Conservation (phyloP, 2,888 invertebrate genomes). For the Eledone cirrhosa region DNA sequence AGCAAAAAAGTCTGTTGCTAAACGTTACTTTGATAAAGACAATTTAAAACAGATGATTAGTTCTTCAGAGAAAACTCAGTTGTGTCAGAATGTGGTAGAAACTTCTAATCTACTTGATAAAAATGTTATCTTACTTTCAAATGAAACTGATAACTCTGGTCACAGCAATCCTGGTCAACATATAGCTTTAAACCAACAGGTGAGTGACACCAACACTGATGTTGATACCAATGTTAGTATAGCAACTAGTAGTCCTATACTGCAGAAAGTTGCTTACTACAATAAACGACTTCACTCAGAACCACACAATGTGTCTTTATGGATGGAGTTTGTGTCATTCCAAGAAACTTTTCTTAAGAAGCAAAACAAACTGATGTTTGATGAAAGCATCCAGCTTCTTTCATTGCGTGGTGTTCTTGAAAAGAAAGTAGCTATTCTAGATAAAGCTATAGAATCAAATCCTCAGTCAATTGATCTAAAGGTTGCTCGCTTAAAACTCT, state of each 20-base stretch:
- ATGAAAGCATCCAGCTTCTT: constrained; percentile 30
- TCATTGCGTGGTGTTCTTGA: constrained; percentile 55
- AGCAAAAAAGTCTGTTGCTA: constrained; percentile 33
- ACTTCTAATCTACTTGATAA: constrained; percentile 29
- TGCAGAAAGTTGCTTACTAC: constrained; percentile 48
- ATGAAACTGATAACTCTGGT: constrained; percentile 36
- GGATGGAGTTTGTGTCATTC: constrained; percentile 68
- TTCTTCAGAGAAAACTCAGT: not conserved
- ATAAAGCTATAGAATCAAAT: constrained; percentile 66
- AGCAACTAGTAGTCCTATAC: constrained; percentile 26
- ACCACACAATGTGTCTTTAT: constrained; percentile 62
- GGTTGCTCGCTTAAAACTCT: constrained; percentile 61
- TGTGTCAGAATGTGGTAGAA: not conserved
- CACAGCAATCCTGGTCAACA: constrained; percentile 51
- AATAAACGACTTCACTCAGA: constrained; percentile 62
- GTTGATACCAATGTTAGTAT: not conserved
- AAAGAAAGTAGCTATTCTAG: constrained; percentile 67
- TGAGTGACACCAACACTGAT: not conserved
- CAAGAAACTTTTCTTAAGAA: constrained; percentile 61
- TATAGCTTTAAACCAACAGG: constrained; percentile 54
- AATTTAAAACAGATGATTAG: constrained; percentile 36
- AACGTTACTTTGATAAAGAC: constrained; percentile 53
- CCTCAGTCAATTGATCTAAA: constrained; percentile 63
- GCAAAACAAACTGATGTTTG: constrained; percentile 24
- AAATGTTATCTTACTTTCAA: constrained; percentile 28